Evolutionary conservation across 2,797 vertebrate species (phyloP), one percentile per base, ranked within the genome.

Genomic region (Danionella dracula): DNA sequence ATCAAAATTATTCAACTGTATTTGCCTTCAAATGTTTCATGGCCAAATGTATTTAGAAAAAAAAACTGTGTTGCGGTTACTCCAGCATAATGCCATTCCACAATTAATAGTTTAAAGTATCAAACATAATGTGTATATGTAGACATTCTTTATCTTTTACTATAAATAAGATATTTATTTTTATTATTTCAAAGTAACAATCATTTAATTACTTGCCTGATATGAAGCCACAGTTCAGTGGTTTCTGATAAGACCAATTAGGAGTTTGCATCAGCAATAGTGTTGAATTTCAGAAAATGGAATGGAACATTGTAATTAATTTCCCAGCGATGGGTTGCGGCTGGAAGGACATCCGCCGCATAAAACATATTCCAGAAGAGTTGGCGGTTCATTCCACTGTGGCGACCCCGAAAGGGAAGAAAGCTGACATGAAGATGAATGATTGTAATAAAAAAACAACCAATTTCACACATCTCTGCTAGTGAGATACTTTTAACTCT

Each of bases 91-190:
- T 53, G 10, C 4, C 27, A n/a, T 34, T 11, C 15, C 27, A 46
- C 21, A 60, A 61, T n/a, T n/a, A n/a, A n/a, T n/a, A n/a, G n/a
- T n/a, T n/a, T n/a, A 21, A 38, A 12, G 34, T 29, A 62, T 23
- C 29, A 15, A n/a, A 41, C 5, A n/a, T n/a, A n/a, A n/a, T n/a
- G 59, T 63, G 59, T 46, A 37, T 35, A 35, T 55, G 68, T 38
- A 70, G 60, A 69, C 49, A 21, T 61, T 67, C 40, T 37, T 74
- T 51, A 48, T 54, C 48, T n/a, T 49, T 62, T 40, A 72, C 49
- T 84, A 77, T 83, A 85, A 72, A 84, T 85, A 81, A 57, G 54
- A 38, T 85, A 81, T 85, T 79, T 80, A 82, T 85, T 81, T 78
- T 54, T 42, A 23, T 38, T n/a, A 27, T 68, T 66, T 35, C 4